Evolutionary conservation across 2,797 vertebrate species (phyloP), one percentile per base, ranked within the genome.

Genomic region (Margarornis squamiger): DNA sequence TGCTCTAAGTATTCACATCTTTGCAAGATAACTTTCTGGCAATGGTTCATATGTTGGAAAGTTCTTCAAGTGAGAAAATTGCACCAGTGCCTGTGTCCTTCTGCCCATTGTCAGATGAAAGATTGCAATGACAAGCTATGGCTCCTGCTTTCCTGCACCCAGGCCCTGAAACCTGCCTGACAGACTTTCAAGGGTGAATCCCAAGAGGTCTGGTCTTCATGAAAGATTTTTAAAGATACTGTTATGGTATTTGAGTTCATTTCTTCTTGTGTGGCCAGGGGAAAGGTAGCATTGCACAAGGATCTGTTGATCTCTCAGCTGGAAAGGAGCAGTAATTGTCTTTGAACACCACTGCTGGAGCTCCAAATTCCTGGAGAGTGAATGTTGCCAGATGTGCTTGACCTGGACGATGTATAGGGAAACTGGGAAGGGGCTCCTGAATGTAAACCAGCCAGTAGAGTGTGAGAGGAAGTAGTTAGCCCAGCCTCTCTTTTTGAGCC

Each of bases 331-430:
- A 84, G 79, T 49, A 76, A 84, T 63, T 88, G 29, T 76, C 59
- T 94, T 82, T 94, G 79, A 94, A 61, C 86, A 39, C 30, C 8
- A 10, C 0, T 12, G 32, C 6, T 86, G 57, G 67, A 34, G 52
- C 21, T 96, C 38, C 62, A 65, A 30, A 39, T 82, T 94, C 63
- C 55, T 67, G 34, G 20, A 55, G 71, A 63, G 30, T 79, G 86
- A 95, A n/a, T 24, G 24, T 52, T 96, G 83, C 95, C 90, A 91
- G 92, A 94, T 93, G 83, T 96, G 63, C 67, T 84, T 92, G 83
- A 92, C 63, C 82, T 61, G 51, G 48, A 30, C 0, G 0, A 81
- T 49, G 38, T 43, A 54, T 13, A 67, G 70, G 76, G 83, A 79
- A 71, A 9, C 10, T 54, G 59, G 91, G 76, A 82, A 93, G 73